These are phyloP conservation scores for Peromyscus attwateri DNA, from an alignment of 2,797 vertebrate species.

Conservation along the genomic window DNA sequence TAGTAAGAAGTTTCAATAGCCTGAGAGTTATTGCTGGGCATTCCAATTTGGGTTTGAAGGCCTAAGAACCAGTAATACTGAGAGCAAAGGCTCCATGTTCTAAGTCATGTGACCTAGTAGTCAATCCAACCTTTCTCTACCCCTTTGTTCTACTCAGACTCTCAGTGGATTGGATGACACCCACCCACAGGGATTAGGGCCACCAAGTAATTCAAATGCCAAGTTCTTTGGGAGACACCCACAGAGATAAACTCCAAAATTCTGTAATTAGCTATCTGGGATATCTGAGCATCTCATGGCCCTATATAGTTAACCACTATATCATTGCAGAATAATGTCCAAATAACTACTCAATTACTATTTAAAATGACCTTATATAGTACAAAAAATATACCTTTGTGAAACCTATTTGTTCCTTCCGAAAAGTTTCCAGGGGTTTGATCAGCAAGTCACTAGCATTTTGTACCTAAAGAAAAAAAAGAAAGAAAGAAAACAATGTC, in stretches of 20 bases:
- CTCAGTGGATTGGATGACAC: neutral
- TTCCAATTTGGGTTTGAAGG: neutral
- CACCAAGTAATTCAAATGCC: neutral
- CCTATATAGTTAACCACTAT: neutral
- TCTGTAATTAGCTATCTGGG: neutral
- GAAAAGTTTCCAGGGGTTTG: constrained; percentile 97
- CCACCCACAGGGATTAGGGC: neutral
- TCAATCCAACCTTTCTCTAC: neutral
- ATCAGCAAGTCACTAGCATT: constrained; percentile 98
- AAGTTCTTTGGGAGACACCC: neutral
- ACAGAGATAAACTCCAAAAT: neutral
- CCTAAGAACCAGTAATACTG: neutral
- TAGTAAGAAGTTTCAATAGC: neutral
- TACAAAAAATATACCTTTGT: constrained; percentile 92
- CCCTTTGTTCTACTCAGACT: neutral
- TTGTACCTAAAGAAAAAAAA: constrained; percentile 91
- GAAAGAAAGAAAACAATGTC: constrained; percentile 64
- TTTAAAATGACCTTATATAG: neutral
- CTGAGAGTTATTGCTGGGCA: neutral
- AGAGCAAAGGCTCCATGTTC: neutral
- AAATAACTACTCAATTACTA: neutral
- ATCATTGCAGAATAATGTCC: constrained; percentile 2
- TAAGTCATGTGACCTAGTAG: neutral
- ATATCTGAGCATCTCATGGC: neutral
- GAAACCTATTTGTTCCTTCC: constrained; percentile 96